Conservation (phyloP, 2,113 vertebrate genomes). For the Hemibagrus wyckioides region DNA sequence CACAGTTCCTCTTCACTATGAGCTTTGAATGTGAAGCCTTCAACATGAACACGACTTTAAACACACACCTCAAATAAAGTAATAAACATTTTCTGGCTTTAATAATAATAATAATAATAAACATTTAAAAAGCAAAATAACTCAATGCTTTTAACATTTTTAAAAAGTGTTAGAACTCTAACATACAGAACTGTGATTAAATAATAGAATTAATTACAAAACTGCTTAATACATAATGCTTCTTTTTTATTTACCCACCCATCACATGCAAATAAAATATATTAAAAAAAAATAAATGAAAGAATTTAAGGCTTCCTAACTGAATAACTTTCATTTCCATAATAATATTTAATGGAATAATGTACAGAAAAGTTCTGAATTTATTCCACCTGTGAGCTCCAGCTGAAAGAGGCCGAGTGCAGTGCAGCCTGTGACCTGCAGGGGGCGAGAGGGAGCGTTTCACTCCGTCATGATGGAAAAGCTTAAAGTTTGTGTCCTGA, state of each 20-base stretch:
- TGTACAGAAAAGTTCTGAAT: neutral
- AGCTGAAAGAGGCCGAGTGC: neutral
- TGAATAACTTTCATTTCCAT: neutral
- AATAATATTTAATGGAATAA: neutral
- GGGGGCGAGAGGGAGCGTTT: neutral
- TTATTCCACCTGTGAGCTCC: neutral
- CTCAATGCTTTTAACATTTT: neutral
- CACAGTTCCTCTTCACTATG: neutral
- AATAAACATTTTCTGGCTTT: neutral
- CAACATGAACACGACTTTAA: neutral
- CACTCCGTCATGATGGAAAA: neutral
- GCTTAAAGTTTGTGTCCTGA: no score
- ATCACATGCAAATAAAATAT: neutral
- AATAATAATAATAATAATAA: neutral
- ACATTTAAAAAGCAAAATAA: neutral
- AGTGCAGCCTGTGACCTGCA: neutral
- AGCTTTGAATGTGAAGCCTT: constrained; percentile 6
- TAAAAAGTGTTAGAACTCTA: neutral
- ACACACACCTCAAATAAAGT: neutral
- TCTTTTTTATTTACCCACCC: neutral
- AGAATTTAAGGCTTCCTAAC: neutral
- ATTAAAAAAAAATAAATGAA: neutral
- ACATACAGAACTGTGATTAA: neutral
- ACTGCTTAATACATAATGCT: no score
- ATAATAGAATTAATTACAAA: neutral